Base-by-base conservation (phyloP, 2,113 vertebrate genomes). In the Grammomys dolichurus region DNA sequence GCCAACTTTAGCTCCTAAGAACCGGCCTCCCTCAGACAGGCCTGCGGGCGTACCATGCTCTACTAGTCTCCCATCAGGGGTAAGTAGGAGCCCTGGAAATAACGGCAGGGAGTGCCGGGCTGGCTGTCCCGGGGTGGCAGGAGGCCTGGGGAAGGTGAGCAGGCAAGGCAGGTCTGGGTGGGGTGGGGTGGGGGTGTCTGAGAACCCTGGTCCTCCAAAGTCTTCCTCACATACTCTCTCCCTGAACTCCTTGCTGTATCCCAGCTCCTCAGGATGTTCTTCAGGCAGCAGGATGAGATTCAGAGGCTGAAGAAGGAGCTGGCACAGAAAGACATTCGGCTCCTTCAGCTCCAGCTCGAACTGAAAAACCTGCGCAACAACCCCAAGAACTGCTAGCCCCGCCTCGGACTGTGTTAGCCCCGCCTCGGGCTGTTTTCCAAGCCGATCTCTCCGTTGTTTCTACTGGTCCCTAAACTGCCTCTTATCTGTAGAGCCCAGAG, bases 251-350 rank as follows among this genome's bases (percentile, higher is more conserved):
- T 94, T 58, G 13, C 16, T 63, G 90, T 86, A 22, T 33, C 69
- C 87, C 96, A 99, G 99, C 99, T 99, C 95, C 99, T 99, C 73
- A 99, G 99, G 96, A 99, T 99, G 99, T 99, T 99, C 98, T 99
- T 99, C 98, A 98, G 99, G 72, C 99, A 99, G 98, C 99, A 99
- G 98, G 99, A 99, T 0, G 99, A 99, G 98, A 98, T 99, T 97
- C 99, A 99, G 81, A 98, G 99, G 93, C 97, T 99, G 98, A 99
- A 99, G 93, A 99, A 99, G 0, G 99, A 99, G 97, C 98, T 99
- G 82, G 96, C 98, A 0, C 99, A 99, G 97, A 99, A 99, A 95
- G 99, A 99, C 95, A 97, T 99, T 95, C 98, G 98, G 94, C 99
- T 99, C 97, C 99, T 99, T 70, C 99, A 99, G 98, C 99, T 99